A percentile compares a stretch with the other conserved stretches of the same genome.
phyloP scores from a whole-genome alignment of 2,888 invertebrate species.

The Lypha dubia region DNA sequence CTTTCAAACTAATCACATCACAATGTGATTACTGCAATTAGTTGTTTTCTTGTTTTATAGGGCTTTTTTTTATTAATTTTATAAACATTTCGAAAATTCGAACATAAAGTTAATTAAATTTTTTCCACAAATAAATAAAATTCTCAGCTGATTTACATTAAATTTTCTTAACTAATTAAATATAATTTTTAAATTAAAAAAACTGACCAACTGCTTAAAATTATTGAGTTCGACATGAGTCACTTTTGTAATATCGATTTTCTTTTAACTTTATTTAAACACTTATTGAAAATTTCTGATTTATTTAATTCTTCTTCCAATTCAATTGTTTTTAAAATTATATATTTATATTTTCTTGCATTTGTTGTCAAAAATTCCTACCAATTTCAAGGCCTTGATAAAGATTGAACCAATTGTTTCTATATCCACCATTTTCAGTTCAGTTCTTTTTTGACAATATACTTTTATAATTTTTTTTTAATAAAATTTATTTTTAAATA shows the following conservation, averaged over 20 bases:
- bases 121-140: too few relatives aligned
- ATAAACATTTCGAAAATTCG: conserved; percentile 1
- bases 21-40: too few relatives aligned
- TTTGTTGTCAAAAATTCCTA: conserved; percentile 80
- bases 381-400: conserved; percentile 92
- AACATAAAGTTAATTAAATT: too few relatives aligned
- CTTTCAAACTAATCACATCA: too few relatives aligned
- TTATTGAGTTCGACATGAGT: neutral
- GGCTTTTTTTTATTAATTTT: too few relatives aligned
- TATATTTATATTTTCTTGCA: neutral
- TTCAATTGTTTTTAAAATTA: neutral
- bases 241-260: neutral
- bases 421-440: conserved; percentile 89
- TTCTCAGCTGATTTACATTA: too few relatives aligned
- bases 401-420: conserved; percentile 92
- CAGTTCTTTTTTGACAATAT: conserved; percentile 22
- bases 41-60: too few relatives aligned
- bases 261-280: neutral
- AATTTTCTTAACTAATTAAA: too few relatives aligned
- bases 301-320: neutral
- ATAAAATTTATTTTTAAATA: conserved; percentile 38
- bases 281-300: neutral
- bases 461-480: conserved; percentile 23
- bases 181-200: too few relatives aligned
- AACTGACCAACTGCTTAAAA: too few relatives aligned